Evolutionary conservation across 2,888 invertebrate genomes (phyloP).

Genomic region (Drosophila macrospina): DNA sequence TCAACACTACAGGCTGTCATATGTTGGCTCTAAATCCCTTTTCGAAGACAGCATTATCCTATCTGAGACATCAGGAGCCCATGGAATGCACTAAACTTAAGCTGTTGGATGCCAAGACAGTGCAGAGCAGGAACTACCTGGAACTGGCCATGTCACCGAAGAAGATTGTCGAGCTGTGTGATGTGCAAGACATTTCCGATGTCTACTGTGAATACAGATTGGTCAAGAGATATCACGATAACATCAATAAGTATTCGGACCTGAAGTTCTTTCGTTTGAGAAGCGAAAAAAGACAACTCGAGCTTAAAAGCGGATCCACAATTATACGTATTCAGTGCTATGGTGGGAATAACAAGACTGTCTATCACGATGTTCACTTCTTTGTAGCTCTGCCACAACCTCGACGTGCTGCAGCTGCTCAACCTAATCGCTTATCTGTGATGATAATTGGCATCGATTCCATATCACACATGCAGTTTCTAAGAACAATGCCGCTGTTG

Average conservation of each 20-base stretch:
- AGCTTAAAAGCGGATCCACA: not conserved
- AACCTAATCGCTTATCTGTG: not conserved
- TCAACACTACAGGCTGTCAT: conserved; percentile 51
- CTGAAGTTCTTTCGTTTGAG: not conserved
- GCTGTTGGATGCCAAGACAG: conserved; percentile 26
- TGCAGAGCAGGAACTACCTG: not conserved
- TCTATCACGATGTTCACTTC: conserved; percentile 27
- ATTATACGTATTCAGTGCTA: conserved; percentile 5
- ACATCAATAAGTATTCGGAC: not conserved
- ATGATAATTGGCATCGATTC: conserved; percentile 28
- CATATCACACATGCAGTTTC: conserved; percentile 19
- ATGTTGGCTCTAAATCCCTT: conserved; percentile 32
- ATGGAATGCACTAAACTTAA: conserved; percentile 17
- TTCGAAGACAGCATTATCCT: not conserved
- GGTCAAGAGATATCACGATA: not conserved
- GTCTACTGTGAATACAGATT: not conserved
- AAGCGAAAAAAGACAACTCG: not conserved
- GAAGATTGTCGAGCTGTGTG: not conserved
- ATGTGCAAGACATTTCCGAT: not conserved
- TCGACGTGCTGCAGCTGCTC: accelerated
- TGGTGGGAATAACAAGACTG: not conserved
- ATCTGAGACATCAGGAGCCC: not conserved
- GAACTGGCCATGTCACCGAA: not conserved
- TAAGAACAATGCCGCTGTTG: conserved; percentile 15
- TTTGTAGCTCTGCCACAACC: conserved; percentile 1